Base-by-base conservation (phyloP, 2,797 vertebrate species). In the Molothrus ater region DNA sequence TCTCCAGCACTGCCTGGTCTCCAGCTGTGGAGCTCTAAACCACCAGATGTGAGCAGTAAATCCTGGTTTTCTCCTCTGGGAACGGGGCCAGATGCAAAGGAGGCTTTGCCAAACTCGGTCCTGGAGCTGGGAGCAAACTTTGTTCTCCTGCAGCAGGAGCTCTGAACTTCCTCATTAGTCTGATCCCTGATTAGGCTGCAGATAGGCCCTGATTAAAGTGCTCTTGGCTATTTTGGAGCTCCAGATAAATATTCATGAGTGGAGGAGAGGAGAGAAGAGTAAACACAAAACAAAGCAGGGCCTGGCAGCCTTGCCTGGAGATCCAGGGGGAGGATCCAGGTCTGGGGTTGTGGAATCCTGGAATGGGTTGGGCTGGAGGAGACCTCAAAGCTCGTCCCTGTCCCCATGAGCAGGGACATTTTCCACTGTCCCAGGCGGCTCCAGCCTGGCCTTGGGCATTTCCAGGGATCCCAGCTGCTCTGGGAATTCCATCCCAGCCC, bases 211-310 rank as follows among this genome's bases (percentile, higher is more conserved):
- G 96, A 96, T 97, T 96, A 97, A 97, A 97, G 95, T 97, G 93
- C 95, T 96, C 95, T 96, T 96, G 96, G 96, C 86, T 98, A 97
- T 97, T 98, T 97, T 93, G 93, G 96, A 97, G 95, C 73, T 81
- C 87, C 64, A 38, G 81, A 97, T 98, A 93, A 98, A 98, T 98
- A 98, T 97, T 97, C 96, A 98, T 98, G 97, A 98, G 80, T 28
- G 68, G 18, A 42, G 56, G 91, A 91, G 91, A 76, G 3, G 84
- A 81, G 89, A 25, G 59, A 92, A 85, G 94, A 95, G 95, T 86
- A 97, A 96, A 97, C 74, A 95, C 76, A 79, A 90, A 96, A 94
- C 87, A 95, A 72, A 80, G 32, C 10, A 4, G 65, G 26, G 40
- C 78, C 72, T 88, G 95, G 48, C 80, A 86, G 86, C 28, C 75